A percentile compares a stretch with the other conserved stretches of the same genome.
Conservation (phyloP, 2,113 vertebrate genomes). For the Lepidothrix coronata region DNA sequence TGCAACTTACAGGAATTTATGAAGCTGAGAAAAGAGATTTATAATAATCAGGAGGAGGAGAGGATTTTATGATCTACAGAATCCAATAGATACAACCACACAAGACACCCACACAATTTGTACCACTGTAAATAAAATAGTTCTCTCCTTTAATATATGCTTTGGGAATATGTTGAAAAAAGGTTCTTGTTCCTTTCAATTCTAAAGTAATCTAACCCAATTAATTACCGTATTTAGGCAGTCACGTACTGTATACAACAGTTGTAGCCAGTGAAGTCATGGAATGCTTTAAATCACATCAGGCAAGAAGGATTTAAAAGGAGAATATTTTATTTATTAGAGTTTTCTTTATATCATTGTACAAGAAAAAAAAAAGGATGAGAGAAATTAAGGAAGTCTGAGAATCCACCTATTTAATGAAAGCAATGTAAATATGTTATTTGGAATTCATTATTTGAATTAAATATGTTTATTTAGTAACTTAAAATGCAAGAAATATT, state of each 20-base stretch:
- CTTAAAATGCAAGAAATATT: not conserved
- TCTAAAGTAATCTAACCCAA: not conserved
- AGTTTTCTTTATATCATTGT: not conserved
- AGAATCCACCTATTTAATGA: not conserved
- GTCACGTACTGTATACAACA: not conserved
- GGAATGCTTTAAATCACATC: slow-evolving; percentile 25
- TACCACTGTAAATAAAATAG: not conserved
- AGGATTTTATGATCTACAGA: slow-evolving; percentile 11
- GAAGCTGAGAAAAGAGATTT: not conserved
- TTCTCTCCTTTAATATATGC: slow-evolving; percentile 7
- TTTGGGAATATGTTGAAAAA: not conserved
- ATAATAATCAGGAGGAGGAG: not conserved
- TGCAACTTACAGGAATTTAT: not conserved
- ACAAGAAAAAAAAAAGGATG: not conserved
- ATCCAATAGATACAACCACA: not conserved
- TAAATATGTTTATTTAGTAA: not conserved
- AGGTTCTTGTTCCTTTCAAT: not conserved
- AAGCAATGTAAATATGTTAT: not conserved
- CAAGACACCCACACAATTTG: not conserved
- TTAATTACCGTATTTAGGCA: not conserved
- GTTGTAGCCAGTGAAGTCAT: slow-evolving; percentile 32
- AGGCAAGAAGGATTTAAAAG: not conserved
- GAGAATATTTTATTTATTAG: not conserved
- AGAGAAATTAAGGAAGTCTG: not conserved
- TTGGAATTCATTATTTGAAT: not conserved